These are phyloP conservation scores for Equus przewalskii DNA, from an alignment of 2,113 vertebrate species.

Conservation along the genomic window DNA sequence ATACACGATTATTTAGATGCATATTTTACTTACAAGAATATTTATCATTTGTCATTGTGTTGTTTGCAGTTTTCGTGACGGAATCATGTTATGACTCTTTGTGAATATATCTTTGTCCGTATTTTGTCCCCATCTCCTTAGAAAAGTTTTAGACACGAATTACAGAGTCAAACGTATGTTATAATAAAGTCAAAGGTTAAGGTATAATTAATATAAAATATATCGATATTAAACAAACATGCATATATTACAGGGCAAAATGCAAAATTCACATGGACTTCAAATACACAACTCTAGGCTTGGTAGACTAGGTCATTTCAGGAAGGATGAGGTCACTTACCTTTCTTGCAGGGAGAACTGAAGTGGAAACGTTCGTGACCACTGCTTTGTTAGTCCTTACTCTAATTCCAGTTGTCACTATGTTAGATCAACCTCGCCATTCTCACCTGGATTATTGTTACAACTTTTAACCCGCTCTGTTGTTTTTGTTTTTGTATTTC, in stretches of 20 bases:
- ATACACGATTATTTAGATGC: background rate
- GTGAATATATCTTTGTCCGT: background rate
- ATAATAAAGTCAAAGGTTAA: background rate
- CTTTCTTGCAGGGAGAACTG: background rate
- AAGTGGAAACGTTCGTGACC: background rate
- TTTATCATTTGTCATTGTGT: background rate
- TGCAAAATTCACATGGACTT: background rate
- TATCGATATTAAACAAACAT: background rate
- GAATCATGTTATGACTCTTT: background rate
- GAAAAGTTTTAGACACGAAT: conserved; percentile 29
- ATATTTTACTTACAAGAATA: background rate
- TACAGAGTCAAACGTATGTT: background rate
- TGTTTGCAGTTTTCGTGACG: background rate
- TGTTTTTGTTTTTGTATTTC: background rate
- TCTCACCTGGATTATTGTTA: background rate
- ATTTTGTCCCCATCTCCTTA: background rate
- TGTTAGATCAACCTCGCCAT: background rate
- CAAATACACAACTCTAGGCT: background rate
- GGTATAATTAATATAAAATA: background rate
- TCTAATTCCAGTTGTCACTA: background rate
- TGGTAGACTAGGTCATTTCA: background rate
- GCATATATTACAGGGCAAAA: background rate
- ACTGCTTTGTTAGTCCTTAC: background rate
- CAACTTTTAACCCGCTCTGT: background rate
- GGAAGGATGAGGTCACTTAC: background rate